phyloP scores from a whole-genome alignment of 2,113 vertebrate genomes.

The Varanus salvator region DNA sequence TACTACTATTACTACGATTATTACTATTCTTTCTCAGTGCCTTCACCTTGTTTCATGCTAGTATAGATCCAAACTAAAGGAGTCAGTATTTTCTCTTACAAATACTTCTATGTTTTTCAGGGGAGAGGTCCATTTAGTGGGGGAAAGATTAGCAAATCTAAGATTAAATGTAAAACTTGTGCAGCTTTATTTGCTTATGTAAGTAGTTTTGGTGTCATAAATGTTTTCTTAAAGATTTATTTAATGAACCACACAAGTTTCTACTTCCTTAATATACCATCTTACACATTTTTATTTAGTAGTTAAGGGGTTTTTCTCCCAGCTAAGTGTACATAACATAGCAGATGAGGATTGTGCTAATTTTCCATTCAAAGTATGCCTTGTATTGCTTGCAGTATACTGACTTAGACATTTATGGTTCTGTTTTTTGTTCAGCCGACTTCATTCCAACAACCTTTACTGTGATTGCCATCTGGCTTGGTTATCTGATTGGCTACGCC shows the following conservation, averaged over 20 bases:
- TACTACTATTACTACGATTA: constrained; percentile 27
- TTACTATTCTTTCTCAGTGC: constrained; percentile 25
- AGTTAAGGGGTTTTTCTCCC: too few relatives aligned
- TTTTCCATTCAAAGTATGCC: background rate
- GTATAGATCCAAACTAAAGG: constrained; percentile 23
- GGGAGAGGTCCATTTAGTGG: constrained; percentile 29
- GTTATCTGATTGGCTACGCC: constrained; percentile 97
- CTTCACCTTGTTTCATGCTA: constrained; percentile 33
- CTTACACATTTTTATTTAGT: background rate
- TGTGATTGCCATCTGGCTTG: constrained; percentile 98
- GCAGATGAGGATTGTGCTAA: constrained; percentile 1
- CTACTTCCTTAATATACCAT: background rate
- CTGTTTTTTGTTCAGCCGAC: constrained; percentile 79
- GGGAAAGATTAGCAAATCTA: constrained; percentile 45
- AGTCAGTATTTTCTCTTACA: background rate
- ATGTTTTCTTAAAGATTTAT: constrained; percentile 44
- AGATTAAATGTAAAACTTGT: constrained; percentile 29
- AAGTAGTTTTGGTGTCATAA: background rate
- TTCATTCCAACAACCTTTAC: constrained; percentile 97
- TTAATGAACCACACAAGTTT: background rate
- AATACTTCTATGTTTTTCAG: constrained; percentile 38
- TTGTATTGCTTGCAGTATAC: constrained; percentile 9
- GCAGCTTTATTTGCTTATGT: background rate
- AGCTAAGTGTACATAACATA: background rate
- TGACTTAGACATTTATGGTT: background rate